phyloP scores from a whole-genome alignment of 1,140 invertebrate species.

The Planococcus citri region DNA sequence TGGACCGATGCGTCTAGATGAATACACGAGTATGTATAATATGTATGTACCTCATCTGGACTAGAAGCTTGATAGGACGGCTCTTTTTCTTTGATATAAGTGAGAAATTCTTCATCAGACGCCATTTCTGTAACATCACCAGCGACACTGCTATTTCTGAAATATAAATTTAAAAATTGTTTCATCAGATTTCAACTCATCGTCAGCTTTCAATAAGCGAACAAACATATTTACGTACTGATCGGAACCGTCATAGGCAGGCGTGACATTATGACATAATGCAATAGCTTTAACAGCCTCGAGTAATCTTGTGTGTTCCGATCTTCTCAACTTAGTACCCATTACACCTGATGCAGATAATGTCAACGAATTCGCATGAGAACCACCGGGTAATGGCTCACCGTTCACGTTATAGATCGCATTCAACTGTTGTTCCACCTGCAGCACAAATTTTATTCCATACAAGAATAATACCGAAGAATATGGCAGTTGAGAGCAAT shows the following conservation, averaged over 20 bases:
- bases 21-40: no score
- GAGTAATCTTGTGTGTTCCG: conserved; percentile 65
- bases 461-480: background rate
- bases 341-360: conserved; percentile 29
- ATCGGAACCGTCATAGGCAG: conserved; percentile 62
- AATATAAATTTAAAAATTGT: background rate
- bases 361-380: conserved; percentile 17
- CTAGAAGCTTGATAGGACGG: conserved; percentile 73
- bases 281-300: conserved; percentile 90
- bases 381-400: conserved; percentile 14
- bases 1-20: no score
- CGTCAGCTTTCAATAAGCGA: background rate
- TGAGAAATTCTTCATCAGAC: conserved; percentile 1
- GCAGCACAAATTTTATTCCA: background rate
- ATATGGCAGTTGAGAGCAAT: conserved; percentile 25
- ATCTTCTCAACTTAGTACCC: conserved; percentile 40
- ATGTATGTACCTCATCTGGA: conserved; percentile 93
- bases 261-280: conserved; percentile 98
- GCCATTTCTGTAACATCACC: background rate
- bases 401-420: conserved; percentile 20
- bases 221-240: background rate
- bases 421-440: conserved; percentile 23
- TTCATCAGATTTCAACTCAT: no score
- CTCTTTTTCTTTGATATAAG: conserved; percentile 11
- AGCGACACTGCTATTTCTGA: background rate